Conservation (phyloP, 2,888 invertebrate genomes). For the Blastobasis lacticolella region DNA sequence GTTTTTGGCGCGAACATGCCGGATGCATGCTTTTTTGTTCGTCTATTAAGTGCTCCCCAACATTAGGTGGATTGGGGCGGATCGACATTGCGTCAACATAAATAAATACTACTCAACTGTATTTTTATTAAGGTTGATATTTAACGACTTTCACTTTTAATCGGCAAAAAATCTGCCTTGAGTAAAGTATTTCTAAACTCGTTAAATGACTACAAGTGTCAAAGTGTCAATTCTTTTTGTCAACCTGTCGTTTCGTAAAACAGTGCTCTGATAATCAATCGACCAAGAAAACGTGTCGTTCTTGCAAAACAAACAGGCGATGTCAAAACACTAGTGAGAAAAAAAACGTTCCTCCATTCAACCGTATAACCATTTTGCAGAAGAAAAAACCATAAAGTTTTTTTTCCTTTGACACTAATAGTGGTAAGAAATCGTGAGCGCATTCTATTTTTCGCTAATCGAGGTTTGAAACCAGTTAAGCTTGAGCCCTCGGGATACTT, state of each 20-base stretch:
- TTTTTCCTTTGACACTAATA: conserved; percentile 25
- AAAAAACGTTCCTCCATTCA: conserved; percentile 15
- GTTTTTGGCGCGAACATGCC: conserved; percentile 46
- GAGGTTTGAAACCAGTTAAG: conserved; percentile 1
- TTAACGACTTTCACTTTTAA: too few species aligned
- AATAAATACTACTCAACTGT: background rate
- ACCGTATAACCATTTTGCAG: conserved; percentile 15
- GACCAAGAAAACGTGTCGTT: background rate
- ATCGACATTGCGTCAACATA: conserved; percentile 21
- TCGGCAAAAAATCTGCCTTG: too few species aligned
- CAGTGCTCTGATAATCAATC: background rate
- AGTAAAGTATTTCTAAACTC: too few species aligned
- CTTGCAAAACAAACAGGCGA: conserved; percentile 6
- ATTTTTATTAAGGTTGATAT: too few species aligned
- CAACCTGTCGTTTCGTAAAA: background rate
- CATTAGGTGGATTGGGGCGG: conserved; percentile 31
- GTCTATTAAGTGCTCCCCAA: conserved; percentile 48
- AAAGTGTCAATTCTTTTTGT: background rate
- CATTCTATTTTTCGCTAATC: conserved; percentile 19
- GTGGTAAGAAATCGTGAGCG: conserved; percentile 24
- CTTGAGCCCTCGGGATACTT: too few species aligned
- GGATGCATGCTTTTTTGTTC: conserved; percentile 44
- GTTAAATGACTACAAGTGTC: background rate
- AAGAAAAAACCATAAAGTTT: conserved; percentile 25
- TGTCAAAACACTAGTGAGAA: conserved; percentile 12